Percentiles rank a stretch among this genome's conserved stretches.
phyloP scores from a whole-genome alignment of 2,888 invertebrate species.

The Biston betularia region DNA sequence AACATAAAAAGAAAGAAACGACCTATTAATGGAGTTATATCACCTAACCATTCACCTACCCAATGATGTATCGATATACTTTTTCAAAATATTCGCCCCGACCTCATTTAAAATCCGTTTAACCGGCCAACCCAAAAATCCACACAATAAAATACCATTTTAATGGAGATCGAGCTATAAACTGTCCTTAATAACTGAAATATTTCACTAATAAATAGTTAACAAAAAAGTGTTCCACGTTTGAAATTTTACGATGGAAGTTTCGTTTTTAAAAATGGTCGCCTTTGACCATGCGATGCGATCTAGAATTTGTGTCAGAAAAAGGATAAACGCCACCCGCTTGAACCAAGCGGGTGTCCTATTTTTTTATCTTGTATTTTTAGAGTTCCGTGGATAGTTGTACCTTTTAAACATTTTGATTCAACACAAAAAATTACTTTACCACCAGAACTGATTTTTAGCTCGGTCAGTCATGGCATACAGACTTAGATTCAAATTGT shows the following conservation, averaged over 20 bases:
- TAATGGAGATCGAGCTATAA: slow-evolving; percentile 77
- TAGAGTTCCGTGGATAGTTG: slow-evolving; percentile 24
- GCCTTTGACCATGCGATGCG: slow-evolving; percentile 75
- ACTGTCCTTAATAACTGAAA: slow-evolving; percentile 81
- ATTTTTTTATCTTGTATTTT: slow-evolving; percentile 58
- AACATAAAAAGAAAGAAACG: slow-evolving; percentile 28
- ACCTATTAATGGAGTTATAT: slow-evolving; percentile 52
- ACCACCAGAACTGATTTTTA: too few species aligned
- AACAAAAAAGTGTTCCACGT: slow-evolving; percentile 70
- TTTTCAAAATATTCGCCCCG: slow-evolving; percentile 61
- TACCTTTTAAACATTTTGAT: not conserved
- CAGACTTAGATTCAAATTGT: too few species aligned
- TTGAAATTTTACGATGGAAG: slow-evolving; percentile 76
- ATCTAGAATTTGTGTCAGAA: slow-evolving; percentile 81
- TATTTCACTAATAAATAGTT: slow-evolving; percentile 74
- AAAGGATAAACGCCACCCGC: slow-evolving; percentile 77
- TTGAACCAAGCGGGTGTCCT: slow-evolving; percentile 75
- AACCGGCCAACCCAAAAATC: slow-evolving; percentile 67
- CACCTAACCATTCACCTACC: slow-evolving; percentile 41
- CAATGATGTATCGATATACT: slow-evolving; percentile 44
- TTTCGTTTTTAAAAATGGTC: slow-evolving; percentile 69
- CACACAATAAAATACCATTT: slow-evolving; percentile 79
- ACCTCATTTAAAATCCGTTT: slow-evolving; percentile 63
- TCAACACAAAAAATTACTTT: too few species aligned
- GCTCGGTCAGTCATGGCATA: too few species aligned